Conservation (phyloP, 2,797 vertebrate species). For the Malacoctenus gilli region DNA sequence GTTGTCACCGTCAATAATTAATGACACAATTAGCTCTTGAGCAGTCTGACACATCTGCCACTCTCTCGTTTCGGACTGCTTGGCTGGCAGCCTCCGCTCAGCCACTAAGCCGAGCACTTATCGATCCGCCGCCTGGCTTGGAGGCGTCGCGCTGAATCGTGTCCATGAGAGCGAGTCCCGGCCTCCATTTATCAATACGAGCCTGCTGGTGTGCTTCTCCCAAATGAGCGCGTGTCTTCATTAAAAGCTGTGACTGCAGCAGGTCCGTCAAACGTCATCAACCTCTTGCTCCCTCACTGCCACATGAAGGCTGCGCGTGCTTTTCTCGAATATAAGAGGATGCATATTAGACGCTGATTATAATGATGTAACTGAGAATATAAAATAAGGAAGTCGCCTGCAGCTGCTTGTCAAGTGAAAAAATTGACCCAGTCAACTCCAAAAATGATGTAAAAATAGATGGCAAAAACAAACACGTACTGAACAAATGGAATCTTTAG, state of each 20-base stretch:
- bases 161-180: conserved; percentile 16
- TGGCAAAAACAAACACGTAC: too few relatives aligned
- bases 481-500: too few relatives aligned
- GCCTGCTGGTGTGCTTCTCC: conserved; percentile 23
- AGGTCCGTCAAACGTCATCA: neutral
- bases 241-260: conserved; percentile 9
- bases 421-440: too few relatives aligned
- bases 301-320: neutral
- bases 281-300: neutral
- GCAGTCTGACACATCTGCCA: conserved; percentile 40
- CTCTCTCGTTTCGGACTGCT: conserved; percentile 38
- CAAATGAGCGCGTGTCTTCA: neutral
- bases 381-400: too few relatives aligned
- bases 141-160: conserved; percentile 40
- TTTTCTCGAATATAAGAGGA: neutral
- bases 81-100: conserved; percentile 35
- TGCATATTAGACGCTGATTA: too few relatives aligned
- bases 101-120: conserved; percentile 40
- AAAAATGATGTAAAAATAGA: too few relatives aligned
- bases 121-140: conserved; percentile 55
- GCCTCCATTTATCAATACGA: conserved; percentile 7
- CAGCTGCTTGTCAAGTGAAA: too few relatives aligned
- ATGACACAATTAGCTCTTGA: conserved; percentile 72
- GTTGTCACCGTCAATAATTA: conserved; percentile 71
- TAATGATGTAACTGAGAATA: too few relatives aligned